Conservation (phyloP, 2,113 vertebrate genomes). For the Nothobranchius furzeri region DNA sequence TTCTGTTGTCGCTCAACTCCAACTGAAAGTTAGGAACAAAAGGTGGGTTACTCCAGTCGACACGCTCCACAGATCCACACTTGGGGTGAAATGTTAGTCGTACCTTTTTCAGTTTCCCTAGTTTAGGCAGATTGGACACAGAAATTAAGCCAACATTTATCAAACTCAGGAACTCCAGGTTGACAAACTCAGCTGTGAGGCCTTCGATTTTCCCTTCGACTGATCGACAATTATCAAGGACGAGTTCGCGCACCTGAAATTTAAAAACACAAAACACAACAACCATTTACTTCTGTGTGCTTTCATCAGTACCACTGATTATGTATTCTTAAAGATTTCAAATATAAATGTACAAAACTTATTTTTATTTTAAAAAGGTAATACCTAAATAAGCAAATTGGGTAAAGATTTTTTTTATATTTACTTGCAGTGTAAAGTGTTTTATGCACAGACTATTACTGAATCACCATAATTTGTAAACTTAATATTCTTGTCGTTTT, state of each 20-base stretch:
- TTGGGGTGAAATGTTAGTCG: background rate
- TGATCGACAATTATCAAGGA: constrained; percentile 91
- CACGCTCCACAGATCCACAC: background rate
- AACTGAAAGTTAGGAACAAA: constrained; percentile 76
- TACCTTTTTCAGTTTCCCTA: constrained; percentile 95
- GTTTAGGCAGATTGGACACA: constrained; percentile 89
- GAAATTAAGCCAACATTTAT: constrained; percentile 90
- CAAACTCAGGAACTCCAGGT: constrained; percentile 93
- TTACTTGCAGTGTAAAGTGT: too few relatives aligned
- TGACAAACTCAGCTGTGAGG: constrained; percentile 89
- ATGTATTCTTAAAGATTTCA: too few relatives aligned
- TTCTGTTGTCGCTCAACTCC: constrained; percentile 94
- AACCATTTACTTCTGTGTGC: background rate
- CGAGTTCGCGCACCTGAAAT: constrained; percentile 87
- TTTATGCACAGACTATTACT: too few relatives aligned
- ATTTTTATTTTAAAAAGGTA: too few relatives aligned
- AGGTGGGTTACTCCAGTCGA: background rate
- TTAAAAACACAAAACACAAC: background rate
- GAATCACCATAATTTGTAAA: too few relatives aligned
- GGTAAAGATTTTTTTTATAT: too few relatives aligned
- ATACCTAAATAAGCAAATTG: too few relatives aligned
- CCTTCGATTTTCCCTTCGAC: constrained; percentile 90
- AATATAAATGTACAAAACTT: too few relatives aligned
- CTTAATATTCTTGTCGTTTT: too few relatives aligned
- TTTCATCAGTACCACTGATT: background rate